Base-by-base conservation (phyloP, 2,113 vertebrate species). In the Oenanthe melanoleuca region DNA sequence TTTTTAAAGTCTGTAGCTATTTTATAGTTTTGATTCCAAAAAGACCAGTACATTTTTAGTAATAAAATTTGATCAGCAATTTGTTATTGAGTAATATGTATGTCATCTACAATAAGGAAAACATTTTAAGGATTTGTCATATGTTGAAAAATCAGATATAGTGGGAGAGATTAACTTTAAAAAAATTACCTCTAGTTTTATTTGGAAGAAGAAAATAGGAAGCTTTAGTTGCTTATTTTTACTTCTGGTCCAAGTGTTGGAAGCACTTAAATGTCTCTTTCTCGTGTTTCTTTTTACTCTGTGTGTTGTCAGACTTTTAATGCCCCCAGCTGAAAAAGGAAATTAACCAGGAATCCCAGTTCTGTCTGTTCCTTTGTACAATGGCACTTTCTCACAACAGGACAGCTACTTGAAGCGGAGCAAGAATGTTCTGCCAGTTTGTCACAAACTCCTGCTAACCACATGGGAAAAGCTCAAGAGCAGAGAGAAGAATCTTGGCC, bases 371-470 rank as follows among this genome's bases (percentile, higher is more conserved):
- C 92, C 85, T 86, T 93, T 73, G 65, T 84, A 31, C n/a, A 86
- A n/a, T 28, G 24, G 59, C 75, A 49, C 64, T 90, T 93, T 86
- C 86, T 95, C 84, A 77, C 82, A 95, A 96, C 81, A 81, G 81
- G 77, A 64, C 75, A 84, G 72, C 93, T 94, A 52, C 85, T 88
- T 93, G 87, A 96, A 93, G 66, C 0, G 0, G 59, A 80, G 60
- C 60, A 77, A 72, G 82, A 93, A 93, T 92, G 80, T 56, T 72
- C 66, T 93, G 61, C 77, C 89, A 86, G 56, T 81, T 94, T 71
- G 74, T 93, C 87, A 90, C 92, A 88, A 91, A 52, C n/a, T 59
- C 73, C 57, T 71, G 72, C 60, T 89, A 72, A 71, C 78, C 93
- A 88, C 84, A 44, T 77, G 91, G 69, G 64, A 66, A 94, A 81